phyloP scores from a whole-genome alignment of 2,113 vertebrate species.

The Gymnocephalus cernua region DNA sequence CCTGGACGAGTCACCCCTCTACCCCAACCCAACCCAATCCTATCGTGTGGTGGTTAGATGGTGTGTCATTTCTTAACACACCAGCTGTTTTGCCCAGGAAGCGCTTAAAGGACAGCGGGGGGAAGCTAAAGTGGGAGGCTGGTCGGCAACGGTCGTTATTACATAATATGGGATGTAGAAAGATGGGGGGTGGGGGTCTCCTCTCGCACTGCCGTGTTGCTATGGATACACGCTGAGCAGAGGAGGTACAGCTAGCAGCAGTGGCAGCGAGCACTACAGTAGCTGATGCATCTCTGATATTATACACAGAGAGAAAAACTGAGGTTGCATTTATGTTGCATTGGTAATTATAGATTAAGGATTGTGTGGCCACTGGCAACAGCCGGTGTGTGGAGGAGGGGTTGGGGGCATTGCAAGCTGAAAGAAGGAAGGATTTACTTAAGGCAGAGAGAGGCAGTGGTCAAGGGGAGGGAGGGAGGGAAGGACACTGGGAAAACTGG shows the following conservation, averaged over 20 bases:
- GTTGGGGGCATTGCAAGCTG: background rate
- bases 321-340: background rate
- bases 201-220: constrained; percentile 52
- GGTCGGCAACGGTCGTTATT: constrained; percentile 54
- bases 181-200: constrained; percentile 38
- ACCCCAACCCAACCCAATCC: background rate
- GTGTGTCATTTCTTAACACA: constrained; percentile 18
- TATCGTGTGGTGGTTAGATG: too few relatives aligned
- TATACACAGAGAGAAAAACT: constrained; percentile 1
- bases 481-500: constrained; percentile 18
- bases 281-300: constrained; percentile 17
- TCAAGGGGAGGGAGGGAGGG: background rate
- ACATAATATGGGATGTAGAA: constrained; percentile 65
- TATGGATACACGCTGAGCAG: constrained; percentile 54
- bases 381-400: background rate
- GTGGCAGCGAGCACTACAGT: too few relatives aligned
- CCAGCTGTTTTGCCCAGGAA: constrained; percentile 20
- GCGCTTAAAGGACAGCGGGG: constrained; percentile 13
- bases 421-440: background rate
- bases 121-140: background rate
- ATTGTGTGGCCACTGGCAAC: background rate
- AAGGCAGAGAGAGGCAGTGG: constrained; percentile 9
- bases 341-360: background rate
- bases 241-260: constrained; percentile 11
- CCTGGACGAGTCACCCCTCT: too few relatives aligned